Conservation (phyloP, 2,797 vertebrate genomes). For the Myripristis murdjan region DNA sequence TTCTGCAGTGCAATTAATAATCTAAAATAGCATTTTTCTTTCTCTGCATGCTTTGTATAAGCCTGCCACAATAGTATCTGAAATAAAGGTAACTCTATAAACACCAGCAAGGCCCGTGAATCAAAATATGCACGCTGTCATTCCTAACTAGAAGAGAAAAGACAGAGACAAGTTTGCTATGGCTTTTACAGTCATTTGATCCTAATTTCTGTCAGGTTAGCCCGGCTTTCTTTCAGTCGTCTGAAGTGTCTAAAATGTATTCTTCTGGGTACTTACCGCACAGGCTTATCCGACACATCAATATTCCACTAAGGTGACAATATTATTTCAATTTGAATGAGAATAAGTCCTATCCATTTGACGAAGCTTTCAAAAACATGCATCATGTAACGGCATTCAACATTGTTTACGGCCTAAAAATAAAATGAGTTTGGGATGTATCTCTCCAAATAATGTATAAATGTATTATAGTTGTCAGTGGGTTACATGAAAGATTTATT, state of each 20-base stretch:
- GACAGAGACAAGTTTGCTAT: constrained; percentile 7
- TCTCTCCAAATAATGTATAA: constrained; percentile 85
- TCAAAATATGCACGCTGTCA: constrained; percentile 18
- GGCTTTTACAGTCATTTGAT: constrained; percentile 49
- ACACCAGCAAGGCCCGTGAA: not conserved
- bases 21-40: not conserved
- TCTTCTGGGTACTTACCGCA: constrained; percentile 52
- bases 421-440: constrained; percentile 83
- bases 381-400: constrained; percentile 84
- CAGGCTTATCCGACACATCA: constrained; percentile 81
- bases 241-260: constrained; percentile 60
- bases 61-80: not conserved
- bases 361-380: constrained; percentile 92
- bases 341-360: constrained; percentile 88
- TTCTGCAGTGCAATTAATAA: not conserved
- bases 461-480: constrained; percentile 88
- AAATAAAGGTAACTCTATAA: not conserved
- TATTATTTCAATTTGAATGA: constrained; percentile 91
- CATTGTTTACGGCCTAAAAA: constrained; percentile 79
- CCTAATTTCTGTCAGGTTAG: constrained; percentile 51
- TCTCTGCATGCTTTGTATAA: not conserved
- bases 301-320: constrained; percentile 89
- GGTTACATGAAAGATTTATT: constrained; percentile 85
- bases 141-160: constrained; percentile 23
- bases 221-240: constrained; percentile 10